Evolutionary conservation across 2,797 vertebrate species (phyloP).

Genomic region (Tragelaphus eurycerus): DNA sequence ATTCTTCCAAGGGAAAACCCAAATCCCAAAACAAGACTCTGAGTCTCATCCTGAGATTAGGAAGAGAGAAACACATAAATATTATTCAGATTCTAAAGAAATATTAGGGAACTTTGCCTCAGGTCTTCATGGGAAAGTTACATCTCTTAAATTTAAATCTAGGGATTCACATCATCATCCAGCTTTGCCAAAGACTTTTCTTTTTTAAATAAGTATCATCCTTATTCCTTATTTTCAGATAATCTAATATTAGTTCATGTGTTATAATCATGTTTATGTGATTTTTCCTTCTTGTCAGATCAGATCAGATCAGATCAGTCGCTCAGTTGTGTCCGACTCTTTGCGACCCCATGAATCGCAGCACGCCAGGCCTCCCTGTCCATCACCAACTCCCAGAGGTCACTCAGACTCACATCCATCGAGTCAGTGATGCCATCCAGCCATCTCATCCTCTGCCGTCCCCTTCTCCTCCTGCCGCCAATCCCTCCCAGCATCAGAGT

Average conservation of each 20-base stretch:
- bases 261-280: not conserved
- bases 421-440: too few species aligned
- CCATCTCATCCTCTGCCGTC: too few species aligned
- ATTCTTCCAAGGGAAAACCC: not conserved
- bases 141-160: not conserved
- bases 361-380: too few species aligned
- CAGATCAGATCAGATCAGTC: too few species aligned
- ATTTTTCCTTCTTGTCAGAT: not conserved
- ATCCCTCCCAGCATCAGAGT: too few species aligned
- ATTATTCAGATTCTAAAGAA: not conserved
- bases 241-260: not conserved
- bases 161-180: not conserved
- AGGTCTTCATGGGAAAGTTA: not conserved
- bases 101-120: too few species aligned
- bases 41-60: not conserved
- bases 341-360: too few species aligned
- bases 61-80: not conserved
- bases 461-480: too few species aligned
- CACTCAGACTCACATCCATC: too few species aligned
- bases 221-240: not conserved
- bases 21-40: too few species aligned
- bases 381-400: too few species aligned
- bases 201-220: not conserved
- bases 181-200: not conserved
- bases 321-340: too few species aligned